These are phyloP conservation scores for Syngnathus typhle DNA, from an alignment of 2,113 vertebrate genomes.

Conservation along the genomic window DNA sequence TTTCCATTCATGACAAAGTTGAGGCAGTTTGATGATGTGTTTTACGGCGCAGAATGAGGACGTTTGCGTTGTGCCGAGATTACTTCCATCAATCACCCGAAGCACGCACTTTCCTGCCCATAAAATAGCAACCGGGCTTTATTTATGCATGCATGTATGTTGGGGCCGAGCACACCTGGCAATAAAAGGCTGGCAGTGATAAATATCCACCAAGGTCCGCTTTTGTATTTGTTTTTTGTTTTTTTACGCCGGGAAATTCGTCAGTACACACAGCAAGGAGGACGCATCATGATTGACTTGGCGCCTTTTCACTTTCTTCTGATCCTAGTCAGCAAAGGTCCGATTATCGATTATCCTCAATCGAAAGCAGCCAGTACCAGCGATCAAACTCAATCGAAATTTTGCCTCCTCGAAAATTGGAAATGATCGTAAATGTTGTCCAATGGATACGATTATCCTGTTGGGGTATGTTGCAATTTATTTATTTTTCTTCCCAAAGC, in stretches of 20 bases:
- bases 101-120: background rate
- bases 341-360: too few species aligned
- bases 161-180: background rate
- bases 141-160: conserved; percentile 5
- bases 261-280: conserved; percentile 15
- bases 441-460: too few species aligned
- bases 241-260: conserved; percentile 23
- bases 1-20: conserved; percentile 3
- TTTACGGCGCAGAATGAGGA: background rate
- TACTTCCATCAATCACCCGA: conserved; percentile 6
- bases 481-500: too few species aligned
- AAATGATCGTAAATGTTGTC: too few species aligned
- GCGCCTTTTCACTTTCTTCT: too few species aligned
- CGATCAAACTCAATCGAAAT: too few species aligned
- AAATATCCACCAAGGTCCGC: conserved; percentile 11
- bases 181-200: conserved; percentile 10
- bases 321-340: too few species aligned
- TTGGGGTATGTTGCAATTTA: too few species aligned
- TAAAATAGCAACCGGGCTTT: background rate
- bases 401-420: too few species aligned
- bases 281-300: too few species aligned
- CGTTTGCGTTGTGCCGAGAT: background rate
- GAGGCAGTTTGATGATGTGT: conserved; percentile 1
- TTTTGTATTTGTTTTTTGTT: conserved; percentile 14
- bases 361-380: too few species aligned